Conservation (phyloP, 2,113 vertebrate genomes). For the Cricetomys ansorgei region DNA sequence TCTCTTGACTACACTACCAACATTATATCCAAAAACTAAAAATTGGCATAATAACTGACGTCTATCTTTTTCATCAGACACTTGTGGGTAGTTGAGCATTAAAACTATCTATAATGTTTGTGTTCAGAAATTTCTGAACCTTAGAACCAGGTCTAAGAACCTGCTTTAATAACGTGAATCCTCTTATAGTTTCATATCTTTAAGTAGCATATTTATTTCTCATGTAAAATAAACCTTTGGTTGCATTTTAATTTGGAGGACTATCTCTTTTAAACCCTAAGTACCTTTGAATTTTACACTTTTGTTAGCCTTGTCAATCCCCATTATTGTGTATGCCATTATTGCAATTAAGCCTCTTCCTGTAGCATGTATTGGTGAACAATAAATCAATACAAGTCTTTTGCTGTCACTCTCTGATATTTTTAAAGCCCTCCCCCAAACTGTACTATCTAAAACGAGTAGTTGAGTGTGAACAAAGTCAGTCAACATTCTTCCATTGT, state of each 20-base stretch:
- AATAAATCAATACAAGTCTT: not conserved
- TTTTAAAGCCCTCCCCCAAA: not conserved
- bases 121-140: not conserved
- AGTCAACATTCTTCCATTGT: not conserved
- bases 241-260: not conserved
- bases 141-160: too few relatives aligned
- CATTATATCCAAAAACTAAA: not conserved
- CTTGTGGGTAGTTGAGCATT: not conserved
- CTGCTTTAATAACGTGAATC: not conserved
- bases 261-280: not conserved
- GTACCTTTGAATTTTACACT: slow-evolving; percentile 20
- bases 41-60: not conserved
- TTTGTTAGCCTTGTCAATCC: not conserved
- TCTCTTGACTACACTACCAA: not conserved
- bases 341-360: not conserved
- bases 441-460: not conserved
- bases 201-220: not conserved
- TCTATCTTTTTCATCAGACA: not conserved
- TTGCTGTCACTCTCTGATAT: not conserved
- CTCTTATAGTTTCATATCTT: not conserved
- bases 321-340: not conserved
- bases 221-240: not conserved
- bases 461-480: not conserved
- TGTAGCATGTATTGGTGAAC: not conserved
- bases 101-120: slow-evolving; percentile 2